phyloP scores from a whole-genome alignment of 92 coral and sea anemone genomes.

The Bergia puertoricense region DNA sequence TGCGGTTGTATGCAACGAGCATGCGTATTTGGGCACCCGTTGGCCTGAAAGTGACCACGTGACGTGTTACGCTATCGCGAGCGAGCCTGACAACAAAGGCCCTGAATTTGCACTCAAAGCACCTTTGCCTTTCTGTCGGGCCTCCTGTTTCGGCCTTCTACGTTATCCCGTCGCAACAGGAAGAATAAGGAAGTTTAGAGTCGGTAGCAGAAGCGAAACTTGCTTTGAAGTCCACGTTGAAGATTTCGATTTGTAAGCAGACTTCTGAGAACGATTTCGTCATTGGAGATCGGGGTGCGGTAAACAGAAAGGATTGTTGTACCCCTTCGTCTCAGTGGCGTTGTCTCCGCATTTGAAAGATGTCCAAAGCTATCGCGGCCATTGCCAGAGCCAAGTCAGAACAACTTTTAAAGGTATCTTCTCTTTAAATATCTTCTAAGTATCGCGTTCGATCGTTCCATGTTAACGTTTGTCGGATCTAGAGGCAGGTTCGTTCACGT shows the following conservation, averaged over 20 bases:
- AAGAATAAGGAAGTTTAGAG: constrained; percentile 30
- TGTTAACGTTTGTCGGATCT: constrained; percentile 8
- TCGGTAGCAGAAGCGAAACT: constrained; percentile 12
- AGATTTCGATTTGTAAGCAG: constrained; percentile 32
- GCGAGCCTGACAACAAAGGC: constrained; percentile 96
- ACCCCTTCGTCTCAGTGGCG: constrained; percentile 93
- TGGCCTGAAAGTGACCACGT: constrained; percentile 78
- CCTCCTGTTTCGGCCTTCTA: constrained; percentile 74
- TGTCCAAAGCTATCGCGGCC: constrained; percentile 96
- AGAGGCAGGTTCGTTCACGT: constrained; percentile 32
- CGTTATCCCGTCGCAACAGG: constrained; percentile 38
- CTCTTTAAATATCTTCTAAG: not conserved
- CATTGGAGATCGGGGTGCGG: constrained; percentile 86
- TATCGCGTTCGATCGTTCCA: not conserved
- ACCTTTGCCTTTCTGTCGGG: constrained; percentile 80
- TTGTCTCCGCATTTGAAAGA: constrained; percentile 78
- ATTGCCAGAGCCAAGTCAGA: constrained; percentile 93
- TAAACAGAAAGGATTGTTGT: constrained; percentile 78
- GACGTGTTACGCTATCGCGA: constrained; percentile 78
- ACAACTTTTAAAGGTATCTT: constrained; percentile 86
- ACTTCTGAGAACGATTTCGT: constrained; percentile 56
- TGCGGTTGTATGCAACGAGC: constrained; percentile 51
- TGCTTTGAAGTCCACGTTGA: constrained; percentile 24
- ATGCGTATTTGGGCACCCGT: constrained; percentile 54
- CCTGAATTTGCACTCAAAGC: constrained; percentile 68